Base-by-base conservation (phyloP, 2,888 invertebrate genomes). In the Cerastis rubricosa region DNA sequence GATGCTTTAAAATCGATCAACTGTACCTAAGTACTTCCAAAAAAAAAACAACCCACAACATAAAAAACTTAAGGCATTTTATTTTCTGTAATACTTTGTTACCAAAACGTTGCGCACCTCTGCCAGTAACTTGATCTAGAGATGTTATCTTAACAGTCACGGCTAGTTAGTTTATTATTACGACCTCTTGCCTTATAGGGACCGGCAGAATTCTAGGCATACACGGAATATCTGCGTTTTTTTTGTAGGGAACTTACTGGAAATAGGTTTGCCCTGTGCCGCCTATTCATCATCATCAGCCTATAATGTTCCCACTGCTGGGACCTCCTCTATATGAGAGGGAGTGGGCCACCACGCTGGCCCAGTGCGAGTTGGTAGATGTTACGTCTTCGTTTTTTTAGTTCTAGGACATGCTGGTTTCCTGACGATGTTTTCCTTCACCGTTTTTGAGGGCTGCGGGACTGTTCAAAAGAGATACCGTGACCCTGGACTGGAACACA, bases 111-210 rank as follows among this genome's bases (percentile, higher is more conserved):
- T 86, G 69, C 5, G 19, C 2, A 69, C 57, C 65, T 25, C 83
- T 76, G 83, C 0, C 0, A 2, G 86, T 84, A 86, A 86, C 84
- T 71, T 79, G 83, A 86, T 86, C 85, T 72, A 65, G 47, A 78
- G 86, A 86, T 86, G 76, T 74, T 77, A 86, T 86, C 86, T 85
- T 65, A 47, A 57, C 70, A 63, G 77, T 76, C 85, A 85, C 67
- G 72, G 78, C 49, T 71, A 82, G 79, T 86, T 85, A 78, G 80
- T 86, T 86, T 83, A 83, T 59, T 83, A 83, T 83, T 83, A 83
- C 69, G 76, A 72, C 72, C 83, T 54, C 71, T 43, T 59, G 12
- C 83, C 72, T 69, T 76, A 80, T 43, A 70, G 80, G 76, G 71
- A 19, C 8, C 45, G 43, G 57, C 76, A 73, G 76, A 80, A 63